These are phyloP conservation scores for Holothuria leucospilota DNA, from an alignment of 53 echinoderm and acorn worm genomes.

Conservation along the genomic window DNA sequence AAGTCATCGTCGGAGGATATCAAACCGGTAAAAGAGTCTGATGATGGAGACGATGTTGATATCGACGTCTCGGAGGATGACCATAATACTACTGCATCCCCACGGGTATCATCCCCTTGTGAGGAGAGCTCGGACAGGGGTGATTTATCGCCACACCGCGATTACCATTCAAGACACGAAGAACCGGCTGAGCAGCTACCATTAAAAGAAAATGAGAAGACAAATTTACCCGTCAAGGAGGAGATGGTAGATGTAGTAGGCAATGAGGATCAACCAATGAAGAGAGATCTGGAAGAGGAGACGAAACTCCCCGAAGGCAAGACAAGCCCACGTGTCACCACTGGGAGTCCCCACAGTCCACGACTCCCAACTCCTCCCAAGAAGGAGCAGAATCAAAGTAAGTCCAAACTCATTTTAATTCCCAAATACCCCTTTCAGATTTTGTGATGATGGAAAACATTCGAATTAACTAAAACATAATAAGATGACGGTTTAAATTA, in stretches of 20 bases:
- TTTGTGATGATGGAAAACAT: too few species aligned
- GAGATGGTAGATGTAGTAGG: conserved; percentile 12
- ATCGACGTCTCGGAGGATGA: conserved; percentile 44
- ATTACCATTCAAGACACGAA: too few species aligned
- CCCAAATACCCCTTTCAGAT: too few species aligned
- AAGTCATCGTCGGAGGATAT: conserved; percentile 4
- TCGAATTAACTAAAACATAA: too few species aligned
- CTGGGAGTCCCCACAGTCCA: conserved; percentile 11
- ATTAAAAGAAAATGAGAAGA: conserved; percentile 37
- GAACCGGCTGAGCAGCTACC: not conserved
- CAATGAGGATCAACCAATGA: not conserved
- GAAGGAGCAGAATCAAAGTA: conserved; percentile 27
- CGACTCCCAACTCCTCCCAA: conserved; percentile 10
- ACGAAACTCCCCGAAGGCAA: conserved; percentile 30
- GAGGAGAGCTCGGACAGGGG: conserved; percentile 4
- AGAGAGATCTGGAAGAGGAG: conserved; percentile 12
- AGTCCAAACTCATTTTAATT: not conserved
- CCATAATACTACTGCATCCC: conserved; percentile 1
- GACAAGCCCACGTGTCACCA: not conserved
- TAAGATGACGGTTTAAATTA: too few species aligned
- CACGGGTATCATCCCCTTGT: not conserved
- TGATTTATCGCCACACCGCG: not conserved
- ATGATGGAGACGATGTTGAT: conserved; percentile 54
- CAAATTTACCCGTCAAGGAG: not conserved
- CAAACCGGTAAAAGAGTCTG: conserved; percentile 21